Percentiles rank a stretch among this genome's conserved stretches.
Conservation (phyloP, 2,888 invertebrate genomes). For the Therioaphis trifolii region DNA sequence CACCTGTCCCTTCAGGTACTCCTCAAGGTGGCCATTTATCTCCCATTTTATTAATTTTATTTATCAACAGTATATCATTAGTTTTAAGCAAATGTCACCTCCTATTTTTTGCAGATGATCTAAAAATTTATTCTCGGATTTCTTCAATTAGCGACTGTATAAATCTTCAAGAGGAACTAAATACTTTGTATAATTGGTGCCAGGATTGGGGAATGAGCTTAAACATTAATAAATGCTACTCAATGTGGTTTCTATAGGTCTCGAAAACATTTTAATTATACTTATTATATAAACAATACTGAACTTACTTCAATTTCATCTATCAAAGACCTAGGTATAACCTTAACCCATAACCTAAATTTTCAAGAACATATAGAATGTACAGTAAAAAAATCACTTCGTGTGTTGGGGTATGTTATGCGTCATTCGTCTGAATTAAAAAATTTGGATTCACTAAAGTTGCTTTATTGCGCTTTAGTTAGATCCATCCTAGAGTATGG, state of each 20-base stretch:
- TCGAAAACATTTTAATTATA: not conserved
- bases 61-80: constrained; percentile 17
- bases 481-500: not conserved
- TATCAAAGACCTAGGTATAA: too few species aligned
- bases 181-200: too few species aligned
- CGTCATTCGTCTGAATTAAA: too few species aligned
- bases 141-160: too few species aligned
- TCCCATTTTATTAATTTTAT: constrained; percentile 46
- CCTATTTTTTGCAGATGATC: constrained; percentile 35
- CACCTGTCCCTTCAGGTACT: too few species aligned
- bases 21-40: too few species aligned
- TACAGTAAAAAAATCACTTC: not conserved
- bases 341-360: too few species aligned
- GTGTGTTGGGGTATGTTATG: not conserved
- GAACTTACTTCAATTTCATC: not conserved
- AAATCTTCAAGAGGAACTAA: too few species aligned
- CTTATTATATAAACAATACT: not conserved
- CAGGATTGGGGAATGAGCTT: too few species aligned
- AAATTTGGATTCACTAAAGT: not conserved
- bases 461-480: not conserved
- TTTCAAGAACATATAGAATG: not conserved
- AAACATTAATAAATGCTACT: too few species aligned
- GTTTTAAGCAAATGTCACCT: constrained; percentile 20
- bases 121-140: too few species aligned
- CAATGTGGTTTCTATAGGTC: constrained; percentile 19